Conservation (phyloP, 64 coral and sea anemone genomes). For the Anthopleura sola region DNA sequence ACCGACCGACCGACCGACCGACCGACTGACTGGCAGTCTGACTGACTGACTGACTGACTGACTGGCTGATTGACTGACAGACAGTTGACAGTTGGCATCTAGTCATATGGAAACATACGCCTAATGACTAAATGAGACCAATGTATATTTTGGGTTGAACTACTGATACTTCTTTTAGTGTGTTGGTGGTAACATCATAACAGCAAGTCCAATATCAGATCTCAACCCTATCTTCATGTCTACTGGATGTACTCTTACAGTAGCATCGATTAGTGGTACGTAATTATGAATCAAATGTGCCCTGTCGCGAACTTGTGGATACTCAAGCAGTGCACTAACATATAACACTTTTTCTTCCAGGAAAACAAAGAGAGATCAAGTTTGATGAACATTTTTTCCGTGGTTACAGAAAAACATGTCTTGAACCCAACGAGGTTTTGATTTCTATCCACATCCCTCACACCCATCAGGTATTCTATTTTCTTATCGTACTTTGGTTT, state of each 20-base stretch:
- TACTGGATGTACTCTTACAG: constrained; percentile 53
- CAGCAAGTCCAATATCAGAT: constrained; percentile 93
- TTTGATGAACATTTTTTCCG: constrained; percentile 74
- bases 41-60: too few relatives aligned
- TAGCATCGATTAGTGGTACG: constrained; percentile 63
- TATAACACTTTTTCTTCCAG: neutral
- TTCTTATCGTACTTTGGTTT: neutral
- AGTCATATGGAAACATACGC: too few relatives aligned
- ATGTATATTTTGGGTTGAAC: too few relatives aligned
- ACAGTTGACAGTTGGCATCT: too few relatives aligned
- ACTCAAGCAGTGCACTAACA: too few relatives aligned
- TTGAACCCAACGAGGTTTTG: constrained; percentile 58
- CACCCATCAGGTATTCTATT: constrained; percentile 46
- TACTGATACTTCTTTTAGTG: constrained; percentile 22
- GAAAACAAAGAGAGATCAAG: constrained; percentile 48
- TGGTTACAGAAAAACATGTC: constrained; percentile 54
- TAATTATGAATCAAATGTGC: too few relatives aligned
- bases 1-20: too few relatives aligned
- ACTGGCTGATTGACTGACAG: too few relatives aligned
- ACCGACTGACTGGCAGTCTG: too few relatives aligned
- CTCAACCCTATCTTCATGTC: constrained; percentile 87
- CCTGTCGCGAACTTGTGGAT: too few relatives aligned
- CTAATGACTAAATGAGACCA: too few relatives aligned
- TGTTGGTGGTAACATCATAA: constrained; percentile 88
- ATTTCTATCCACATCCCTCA: constrained; percentile 48